Evolutionary conservation across 2,888 invertebrate genomes (phyloP), one percentile per base, ranked within the genome.

Genomic region (Abscondita cerata): DNA sequence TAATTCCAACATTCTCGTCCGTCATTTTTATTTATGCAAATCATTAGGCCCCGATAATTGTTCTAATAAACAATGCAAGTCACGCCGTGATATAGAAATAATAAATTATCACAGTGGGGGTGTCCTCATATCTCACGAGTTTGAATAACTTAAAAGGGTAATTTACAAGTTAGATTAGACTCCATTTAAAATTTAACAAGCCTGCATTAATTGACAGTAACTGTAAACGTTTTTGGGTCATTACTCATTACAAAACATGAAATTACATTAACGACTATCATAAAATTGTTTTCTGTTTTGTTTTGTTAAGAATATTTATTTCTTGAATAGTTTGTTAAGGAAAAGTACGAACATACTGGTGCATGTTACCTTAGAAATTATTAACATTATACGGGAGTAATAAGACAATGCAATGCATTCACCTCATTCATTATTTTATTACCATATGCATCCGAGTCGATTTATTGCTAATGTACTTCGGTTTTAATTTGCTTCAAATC

Each of bases 141-240:
- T 66, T 71, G 73, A 73, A 73, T 74, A 73, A 73, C 68, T 73
- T 72, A 73, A 70, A 70, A 65, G 69, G 69, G 70, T 69, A 71
- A 74, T 74, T 74, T 76, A 74, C 74, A 76, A 76, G 75, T 76
- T 73, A 75, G 73, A 76, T 75, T 74, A 72, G 74, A 61, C 61
- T 63, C 64, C 68, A 70, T 72, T 72, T 72, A 71, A 72, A 73
- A 72, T 72, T 69, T 70, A 71, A 64, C 65, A 67, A 65, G 64
- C 56, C 44, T 67, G 70, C 68, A 69, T 73, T 73, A 75, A 75
- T 75, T 75, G 72, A 71, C 72, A 73, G 69, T 73, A 75, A 75
- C 73, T 73, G 73, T 66, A 66, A 65, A 67, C 63, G 66, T 65
- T 68, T 59, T 63, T 59, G 58, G 62, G 62, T 58, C 58, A 62